Base-by-base conservation (phyloP, 2,113 vertebrate species). In the Plecturocebus donacophilus region DNA sequence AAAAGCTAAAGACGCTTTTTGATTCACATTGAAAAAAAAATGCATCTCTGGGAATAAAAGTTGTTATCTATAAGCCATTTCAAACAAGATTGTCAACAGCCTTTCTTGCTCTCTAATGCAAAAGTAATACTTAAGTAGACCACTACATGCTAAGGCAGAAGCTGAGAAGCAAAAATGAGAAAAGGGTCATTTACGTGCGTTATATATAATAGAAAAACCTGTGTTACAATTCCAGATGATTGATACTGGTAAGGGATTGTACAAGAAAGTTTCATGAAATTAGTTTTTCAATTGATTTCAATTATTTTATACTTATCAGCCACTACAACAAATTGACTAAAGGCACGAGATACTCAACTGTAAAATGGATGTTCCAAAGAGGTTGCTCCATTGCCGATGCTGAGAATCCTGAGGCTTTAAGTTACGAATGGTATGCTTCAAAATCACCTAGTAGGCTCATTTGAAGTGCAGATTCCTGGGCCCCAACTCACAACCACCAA, bases 241-340 rank as follows among this genome's bases (percentile, higher is more conserved):
- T 79, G 58, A 73, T 75, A 25, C 19, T 73, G 2, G 12, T 66
- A 49, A 83, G 19, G 13, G 92, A 93, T 90, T 32, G 54, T 71
- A 64, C 6, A 87, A 84, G 64, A 8, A 88, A 81, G 27, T 23
- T 27, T 10, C 81, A 91, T 54, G 38, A 85, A 87, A 71, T 76
- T 80, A 42, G 93, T 93, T 87, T 79, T 61, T 61, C 61, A 91
- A 83, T 82, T 56, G 70, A 91, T 93, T 75, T 93, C 40, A 56
- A 91, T 91, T 88, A 79, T 64, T 93, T 88, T 68, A 70, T 7
- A 79, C 20, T 64, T 79, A 42, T 23, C 47, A 71, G 54, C 83
- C 38, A 66, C 61, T 91, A 90, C 94, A 82, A 40, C 47, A 83
- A 96, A 83, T 40, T 42, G 49, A 89, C 71, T 88, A 21, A 87